phyloP scores from a whole-genome alignment of 1,140 invertebrate species.

The Ceratina australensis region DNA sequence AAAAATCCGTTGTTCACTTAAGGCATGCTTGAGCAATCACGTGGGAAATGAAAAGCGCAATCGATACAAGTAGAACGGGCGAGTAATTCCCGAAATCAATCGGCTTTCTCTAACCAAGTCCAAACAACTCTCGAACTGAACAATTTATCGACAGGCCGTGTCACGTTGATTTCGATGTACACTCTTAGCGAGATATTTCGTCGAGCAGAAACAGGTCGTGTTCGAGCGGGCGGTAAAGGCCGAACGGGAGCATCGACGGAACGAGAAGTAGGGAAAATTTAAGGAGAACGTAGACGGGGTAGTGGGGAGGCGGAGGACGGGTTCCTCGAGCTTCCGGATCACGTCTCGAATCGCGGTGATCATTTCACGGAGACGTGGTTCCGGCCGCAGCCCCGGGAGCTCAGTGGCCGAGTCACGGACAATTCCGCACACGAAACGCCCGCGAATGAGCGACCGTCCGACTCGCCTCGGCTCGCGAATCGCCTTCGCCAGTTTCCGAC shows the following conservation, averaged over 20 bases:
- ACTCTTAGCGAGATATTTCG: background rate
- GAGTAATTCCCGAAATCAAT: background rate
- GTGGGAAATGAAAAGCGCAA: too few relatives aligned
- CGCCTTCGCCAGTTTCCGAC: background rate
- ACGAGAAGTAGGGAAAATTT: slow-evolving; percentile 60
- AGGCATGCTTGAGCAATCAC: too few relatives aligned
- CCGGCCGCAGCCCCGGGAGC: slow-evolving; percentile 23
- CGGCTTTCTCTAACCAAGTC: background rate
- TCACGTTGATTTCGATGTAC: background rate
- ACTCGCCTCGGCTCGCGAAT: slow-evolving; percentile 6
- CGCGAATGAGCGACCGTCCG: background rate
- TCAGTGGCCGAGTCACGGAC: slow-evolving; percentile 34
- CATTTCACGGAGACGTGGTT: slow-evolving; percentile 60
- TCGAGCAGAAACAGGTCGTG: background rate
- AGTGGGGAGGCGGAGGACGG: slow-evolving; percentile 13
- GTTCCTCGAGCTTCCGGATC: slow-evolving; percentile 46
- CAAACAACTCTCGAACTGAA: background rate
- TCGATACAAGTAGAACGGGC: too few relatives aligned
- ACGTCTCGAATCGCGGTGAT: slow-evolving; percentile 64
- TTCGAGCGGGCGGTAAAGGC: slow-evolving; percentile 28
- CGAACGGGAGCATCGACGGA: slow-evolving; percentile 36
- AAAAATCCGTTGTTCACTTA: too few relatives aligned
- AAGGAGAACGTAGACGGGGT: slow-evolving; percentile 23
- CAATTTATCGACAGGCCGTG: background rate
- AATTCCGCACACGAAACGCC: slow-evolving; percentile 36